Evolutionary conservation across 2,888 invertebrate species (phyloP).

Genomic region (Dynastes maya): DNA sequence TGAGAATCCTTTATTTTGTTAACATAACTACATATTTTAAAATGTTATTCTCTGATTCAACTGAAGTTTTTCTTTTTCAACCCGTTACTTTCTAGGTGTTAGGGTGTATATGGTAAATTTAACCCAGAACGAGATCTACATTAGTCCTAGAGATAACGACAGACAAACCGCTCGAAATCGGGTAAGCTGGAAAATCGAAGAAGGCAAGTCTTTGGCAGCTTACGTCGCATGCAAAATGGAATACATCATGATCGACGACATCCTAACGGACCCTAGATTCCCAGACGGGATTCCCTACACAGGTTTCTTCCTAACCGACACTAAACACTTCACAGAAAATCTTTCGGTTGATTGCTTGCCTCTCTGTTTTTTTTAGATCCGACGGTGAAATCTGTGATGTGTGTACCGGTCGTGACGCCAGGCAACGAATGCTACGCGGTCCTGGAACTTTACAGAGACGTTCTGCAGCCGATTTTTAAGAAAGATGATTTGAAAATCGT

Average conservation of each 20-base stretch:
- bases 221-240: conserved; percentile 75
- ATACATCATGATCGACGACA: conserved; percentile 73
- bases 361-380: conserved; percentile 67
- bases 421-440: conserved; percentile 76
- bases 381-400: conserved; percentile 74
- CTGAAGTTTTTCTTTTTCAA: not conserved
- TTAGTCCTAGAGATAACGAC: conserved; percentile 72
- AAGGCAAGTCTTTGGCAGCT: conserved; percentile 74
- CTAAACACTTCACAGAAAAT: no score
- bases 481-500: conserved; percentile 66
- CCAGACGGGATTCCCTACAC: conserved; percentile 72
- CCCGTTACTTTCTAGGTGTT: conserved; percentile 68
- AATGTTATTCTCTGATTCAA: no score
- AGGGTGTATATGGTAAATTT: conserved; percentile 75
- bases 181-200: conserved; percentile 75
- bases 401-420: conserved; percentile 76
- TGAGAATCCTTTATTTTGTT: no score
- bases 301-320: conserved; percentile 49
- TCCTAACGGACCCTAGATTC: conserved; percentile 74
- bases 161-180: conserved; percentile 68
- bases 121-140: conserved; percentile 73
- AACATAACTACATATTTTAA: no score
- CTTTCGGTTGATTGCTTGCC: not conserved
- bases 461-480: conserved; percentile 61
- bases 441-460: conserved; percentile 74